Conservation (phyloP, 2,888 invertebrate species). For the Ectemnius lituratus region DNA sequence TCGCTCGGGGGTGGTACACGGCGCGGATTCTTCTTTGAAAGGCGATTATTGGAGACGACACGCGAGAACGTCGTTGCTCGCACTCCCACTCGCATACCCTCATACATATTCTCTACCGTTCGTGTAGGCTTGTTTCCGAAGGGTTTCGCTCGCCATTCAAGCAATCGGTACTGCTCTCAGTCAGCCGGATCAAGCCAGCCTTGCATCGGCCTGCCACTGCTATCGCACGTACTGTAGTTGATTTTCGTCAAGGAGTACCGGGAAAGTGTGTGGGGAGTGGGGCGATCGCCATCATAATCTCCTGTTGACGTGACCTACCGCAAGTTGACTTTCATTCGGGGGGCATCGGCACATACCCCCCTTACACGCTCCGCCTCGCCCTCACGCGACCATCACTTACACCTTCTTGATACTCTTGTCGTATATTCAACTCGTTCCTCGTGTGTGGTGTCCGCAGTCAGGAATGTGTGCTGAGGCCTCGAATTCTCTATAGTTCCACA, state of each 20-base stretch:
- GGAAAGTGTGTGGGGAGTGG: neutral
- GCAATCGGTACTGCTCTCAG: slow-evolving; percentile 5
- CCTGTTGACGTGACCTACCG: slow-evolving; percentile 62
- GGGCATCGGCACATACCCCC: slow-evolving; percentile 37
- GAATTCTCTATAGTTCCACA: neutral
- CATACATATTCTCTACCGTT: no score
- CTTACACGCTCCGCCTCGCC: neutral
- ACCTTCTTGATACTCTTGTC: neutral
- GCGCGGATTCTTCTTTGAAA: slow-evolving; percentile 7
- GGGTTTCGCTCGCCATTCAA: no score
- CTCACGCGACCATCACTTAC: neutral
- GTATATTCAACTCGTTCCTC: neutral
- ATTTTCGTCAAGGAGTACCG: neutral
- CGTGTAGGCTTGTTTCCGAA: no score
- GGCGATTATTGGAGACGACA: slow-evolving; percentile 31
- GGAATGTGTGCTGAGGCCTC: neutral
- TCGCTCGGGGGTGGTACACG: neutral
- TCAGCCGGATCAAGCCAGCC: neutral
- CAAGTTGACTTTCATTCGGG: slow-evolving; percentile 58
- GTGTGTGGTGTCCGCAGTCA: slow-evolving; percentile 15
- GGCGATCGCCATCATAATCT: slow-evolving; percentile 58
- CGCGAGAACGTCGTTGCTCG: neutral
- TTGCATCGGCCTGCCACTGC: no score
- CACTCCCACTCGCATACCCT: no score
- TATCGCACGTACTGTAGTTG: neutral